Evolutionary conservation across 2,888 invertebrate genomes (phyloP), one percentile per base, ranked within the genome.

Genomic region (Antheraea assamensis): DNA sequence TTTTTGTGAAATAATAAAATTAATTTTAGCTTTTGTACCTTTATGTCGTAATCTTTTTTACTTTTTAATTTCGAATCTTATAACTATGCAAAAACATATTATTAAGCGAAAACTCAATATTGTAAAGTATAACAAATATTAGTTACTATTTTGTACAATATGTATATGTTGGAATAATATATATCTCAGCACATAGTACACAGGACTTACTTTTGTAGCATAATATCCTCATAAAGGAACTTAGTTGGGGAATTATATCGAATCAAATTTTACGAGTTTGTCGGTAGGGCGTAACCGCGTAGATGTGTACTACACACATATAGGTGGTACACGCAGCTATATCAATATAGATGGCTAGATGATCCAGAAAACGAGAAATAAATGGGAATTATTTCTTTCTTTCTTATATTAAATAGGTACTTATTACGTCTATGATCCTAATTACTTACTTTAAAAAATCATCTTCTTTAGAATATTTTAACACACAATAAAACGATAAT

Each of bases 251-350:
- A 72, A 71, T 52, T 71, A 75, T 73, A 64, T 71, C 71, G 72
- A 76, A 74, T 76, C 31, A 75, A 27, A 74, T 70, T 52, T 71
- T 71, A 71, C 71, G 71, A 71, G 52, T 52, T 31, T 55, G 58
- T 71, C 58, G 55, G 71, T 71, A 30, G 49, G 68, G 68, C 68
- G 68, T 68, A 68, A 68, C 68, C 68, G 35, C 35, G 35, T 15
- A 19, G 68, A 35, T 21, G 31, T 30, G 31, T 66, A 66, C 27
- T 24, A 27, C 15, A 30, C 27, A 61, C 1, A 19, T 66, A 27
- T 66, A 64, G 64, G 10, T 13, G 10, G 61, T 27, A 66, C 7
- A 7, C 19, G 15, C 15, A 61, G 27, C 10, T 61, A 27, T 8
- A 61, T 27, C 61, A 13, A 15, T 64, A 64, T 64, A 64, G 17